A percentile compares a stretch with the other conserved stretches of the same genome.
These are phyloP conservation scores for Gallinago paraguaiae DNA, from an alignment of 2,113 vertebrate genomes.

Conservation along the genomic window DNA sequence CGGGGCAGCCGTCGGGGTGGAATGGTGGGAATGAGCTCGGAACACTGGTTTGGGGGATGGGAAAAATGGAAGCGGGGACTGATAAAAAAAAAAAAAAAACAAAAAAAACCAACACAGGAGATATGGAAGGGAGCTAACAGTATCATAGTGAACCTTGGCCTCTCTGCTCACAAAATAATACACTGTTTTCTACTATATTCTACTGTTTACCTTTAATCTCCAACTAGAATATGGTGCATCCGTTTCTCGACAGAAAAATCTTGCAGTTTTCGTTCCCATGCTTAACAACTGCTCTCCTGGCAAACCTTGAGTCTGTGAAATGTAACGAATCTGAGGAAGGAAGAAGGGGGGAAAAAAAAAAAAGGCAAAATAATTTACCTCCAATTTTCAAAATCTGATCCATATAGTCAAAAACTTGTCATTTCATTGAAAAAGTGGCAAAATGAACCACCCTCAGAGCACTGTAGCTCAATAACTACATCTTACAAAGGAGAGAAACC, in stretches of 20 bases:
- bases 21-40: fast-evolving
- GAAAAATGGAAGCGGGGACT: background rate
- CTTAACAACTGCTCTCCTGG: slow-evolving; percentile 93
- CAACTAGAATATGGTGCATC: slow-evolving; percentile 90
- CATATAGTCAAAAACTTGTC: background rate
- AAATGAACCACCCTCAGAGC: background rate
- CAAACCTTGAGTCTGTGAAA: slow-evolving; percentile 98
- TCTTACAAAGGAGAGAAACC: background rate
- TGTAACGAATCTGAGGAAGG: slow-evolving; percentile 92
- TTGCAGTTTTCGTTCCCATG: slow-evolving; percentile 91
- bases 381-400: background rate
- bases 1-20: fast-evolving
- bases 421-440: background rate
- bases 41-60: background rate
- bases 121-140: background rate
- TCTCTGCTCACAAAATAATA: background rate
- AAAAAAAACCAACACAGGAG: background rate
- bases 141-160: background rate
- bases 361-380: background rate
- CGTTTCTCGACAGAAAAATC: slow-evolving; percentile 87
- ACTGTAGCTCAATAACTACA: fast-evolving
- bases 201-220: slow-evolving; percentile 91
- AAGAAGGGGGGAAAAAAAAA: background rate
- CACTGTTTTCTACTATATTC: background rate
- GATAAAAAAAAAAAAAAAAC: background rate